A percentile compares a stretch with the other conserved stretches of the same genome.
phyloP scores from a whole-genome alignment of 2,888 invertebrate species.

The Sinopyrophorus schimmeli region DNA sequence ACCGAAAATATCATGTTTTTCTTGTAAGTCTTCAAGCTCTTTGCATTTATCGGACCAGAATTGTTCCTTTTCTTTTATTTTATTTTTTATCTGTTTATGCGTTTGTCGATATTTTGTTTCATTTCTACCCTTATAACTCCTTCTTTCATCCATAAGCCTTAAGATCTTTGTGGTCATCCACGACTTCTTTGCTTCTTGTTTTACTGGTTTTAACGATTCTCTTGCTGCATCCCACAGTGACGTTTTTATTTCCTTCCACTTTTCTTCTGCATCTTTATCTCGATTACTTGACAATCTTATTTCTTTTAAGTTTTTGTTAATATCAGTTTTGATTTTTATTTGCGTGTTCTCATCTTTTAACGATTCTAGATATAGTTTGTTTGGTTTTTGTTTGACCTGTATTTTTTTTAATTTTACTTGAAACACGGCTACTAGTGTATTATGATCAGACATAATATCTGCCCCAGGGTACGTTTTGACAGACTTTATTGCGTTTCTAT shows the following conservation, averaged over 20 bases:
- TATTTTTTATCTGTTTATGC: slow-evolving; percentile 3
- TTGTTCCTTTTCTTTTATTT: background rate
- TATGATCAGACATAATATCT: slow-evolving; percentile 1
- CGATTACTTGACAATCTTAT: too few species aligned
- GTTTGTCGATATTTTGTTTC: slow-evolving; percentile 4
- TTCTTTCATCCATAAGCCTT: slow-evolving; percentile 2
- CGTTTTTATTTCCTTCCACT: background rate
- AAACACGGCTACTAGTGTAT: background rate
- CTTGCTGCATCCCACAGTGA: slow-evolving; percentile 2
- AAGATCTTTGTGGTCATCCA: slow-evolving; percentile 1
- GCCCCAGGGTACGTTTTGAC: slow-evolving; percentile 2
- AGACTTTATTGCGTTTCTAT: slow-evolving; percentile 2
- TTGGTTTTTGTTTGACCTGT: too few species aligned
- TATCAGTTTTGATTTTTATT: background rate
- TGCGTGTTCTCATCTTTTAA: background rate
- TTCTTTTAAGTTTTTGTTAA: background rate
- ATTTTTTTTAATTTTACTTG: slow-evolving; percentile 1
- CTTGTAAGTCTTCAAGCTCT: slow-evolving; percentile 1
- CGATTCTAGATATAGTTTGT: too few species aligned
- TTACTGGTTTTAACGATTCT: too few species aligned
- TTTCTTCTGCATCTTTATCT: too few species aligned
- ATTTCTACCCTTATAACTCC: slow-evolving; percentile 2
- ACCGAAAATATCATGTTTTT: slow-evolving; percentile 1
- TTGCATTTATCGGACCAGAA: background rate
- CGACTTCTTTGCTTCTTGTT: slow-evolving; percentile 1